Percentiles rank a stretch among this genome's conserved stretches.
These are phyloP conservation scores for Drepanosiphum platanoidis DNA, from an alignment of 2,888 invertebrate species.

Conservation along the genomic window DNA sequence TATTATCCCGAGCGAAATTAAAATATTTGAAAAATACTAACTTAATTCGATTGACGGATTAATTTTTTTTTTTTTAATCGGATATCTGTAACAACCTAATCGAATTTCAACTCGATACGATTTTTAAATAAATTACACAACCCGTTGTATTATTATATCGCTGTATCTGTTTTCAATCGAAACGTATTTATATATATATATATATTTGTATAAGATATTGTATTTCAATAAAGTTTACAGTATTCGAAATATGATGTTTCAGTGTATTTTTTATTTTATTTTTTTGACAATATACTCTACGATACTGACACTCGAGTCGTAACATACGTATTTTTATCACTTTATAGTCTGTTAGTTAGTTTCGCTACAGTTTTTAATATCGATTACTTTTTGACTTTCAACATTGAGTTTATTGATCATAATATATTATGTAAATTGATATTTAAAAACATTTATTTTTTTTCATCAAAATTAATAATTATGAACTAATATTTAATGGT, in stretches of 20 bases:
- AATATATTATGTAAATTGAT: no score
- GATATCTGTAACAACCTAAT: not conserved
- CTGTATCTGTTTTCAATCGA: not conserved
- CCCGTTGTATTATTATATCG: not conserved
- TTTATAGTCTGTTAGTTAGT: no score
- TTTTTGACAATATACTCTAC: no score
- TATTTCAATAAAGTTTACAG: not conserved
- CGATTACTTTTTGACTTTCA: no score
- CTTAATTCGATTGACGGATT: not conserved
- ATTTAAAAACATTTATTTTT: no score
- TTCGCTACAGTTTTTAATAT: no score
- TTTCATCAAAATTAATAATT: no score
- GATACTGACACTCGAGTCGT: not conserved
- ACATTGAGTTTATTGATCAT: no score
- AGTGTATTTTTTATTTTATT: no score
- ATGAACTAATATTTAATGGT: no score
- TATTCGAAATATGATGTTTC: not conserved
- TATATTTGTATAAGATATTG: not conserved
- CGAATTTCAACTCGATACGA: not conserved
- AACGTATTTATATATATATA: not conserved
- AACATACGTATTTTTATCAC: not conserved
- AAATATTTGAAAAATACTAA: not conserved
- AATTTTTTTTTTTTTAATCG: not conserved
- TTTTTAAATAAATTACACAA: not conserved
- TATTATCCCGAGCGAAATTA: not conserved